Conservation (phyloP, 1,140 invertebrate species). For the Microplitis mediator region DNA sequence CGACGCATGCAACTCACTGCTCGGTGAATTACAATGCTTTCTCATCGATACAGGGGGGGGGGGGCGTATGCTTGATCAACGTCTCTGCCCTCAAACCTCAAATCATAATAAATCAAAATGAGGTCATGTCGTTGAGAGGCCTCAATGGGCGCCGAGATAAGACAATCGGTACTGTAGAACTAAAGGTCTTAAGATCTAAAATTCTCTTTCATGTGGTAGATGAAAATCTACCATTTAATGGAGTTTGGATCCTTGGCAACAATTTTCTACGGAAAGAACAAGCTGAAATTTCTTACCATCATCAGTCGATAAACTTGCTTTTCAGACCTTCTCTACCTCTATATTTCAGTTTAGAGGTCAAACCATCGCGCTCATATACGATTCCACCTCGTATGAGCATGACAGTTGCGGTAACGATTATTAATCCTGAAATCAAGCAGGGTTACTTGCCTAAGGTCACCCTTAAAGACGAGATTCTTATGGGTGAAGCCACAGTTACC, state of each 20-base stretch:
- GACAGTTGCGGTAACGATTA: neutral
- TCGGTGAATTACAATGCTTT: too few species aligned
- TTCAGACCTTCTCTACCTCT: neutral
- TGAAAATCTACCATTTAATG: neutral
- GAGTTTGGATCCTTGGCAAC: neutral
- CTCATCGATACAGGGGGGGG: too few species aligned
- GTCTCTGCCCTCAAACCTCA: too few species aligned
- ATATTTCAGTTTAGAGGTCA: neutral
- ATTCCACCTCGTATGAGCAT: neutral
- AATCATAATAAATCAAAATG: too few species aligned
- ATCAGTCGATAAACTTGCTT: neutral
- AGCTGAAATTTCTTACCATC: neutral
- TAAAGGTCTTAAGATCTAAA: too few species aligned
- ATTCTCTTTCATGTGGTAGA: too few species aligned
- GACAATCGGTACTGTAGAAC: too few species aligned
- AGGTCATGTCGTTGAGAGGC: too few species aligned
- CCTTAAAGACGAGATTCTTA: neutral
- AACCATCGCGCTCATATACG: neutral
- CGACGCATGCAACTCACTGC: too few species aligned
- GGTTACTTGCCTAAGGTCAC: neutral
- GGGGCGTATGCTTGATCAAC: too few species aligned
- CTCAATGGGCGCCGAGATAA: too few species aligned
- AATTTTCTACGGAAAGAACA: neutral
- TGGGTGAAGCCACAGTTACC: neutral
- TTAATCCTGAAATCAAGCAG: neutral